A percentile compares a stretch with the other conserved stretches of the same genome.
Evolutionary conservation across 2,888 invertebrate species (phyloP).

Genomic region (Tenodera sinensis): DNA sequence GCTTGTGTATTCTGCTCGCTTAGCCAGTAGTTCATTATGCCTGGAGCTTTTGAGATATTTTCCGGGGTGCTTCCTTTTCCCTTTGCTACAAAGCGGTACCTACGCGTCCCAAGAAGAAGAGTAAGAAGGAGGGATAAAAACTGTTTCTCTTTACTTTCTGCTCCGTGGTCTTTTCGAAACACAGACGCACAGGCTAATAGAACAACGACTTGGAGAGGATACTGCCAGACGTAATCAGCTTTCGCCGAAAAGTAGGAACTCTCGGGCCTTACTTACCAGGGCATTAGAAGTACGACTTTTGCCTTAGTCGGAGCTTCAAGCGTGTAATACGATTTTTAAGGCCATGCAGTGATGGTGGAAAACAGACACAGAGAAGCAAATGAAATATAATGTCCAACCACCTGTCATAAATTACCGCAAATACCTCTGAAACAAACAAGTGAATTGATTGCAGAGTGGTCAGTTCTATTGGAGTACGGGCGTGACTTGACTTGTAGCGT

Average conservation of each 20-base stretch:
- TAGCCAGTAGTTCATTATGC: not conserved
- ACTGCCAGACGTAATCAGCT: not conserved
- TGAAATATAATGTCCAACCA: too few relatives aligned
- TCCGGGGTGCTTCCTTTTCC: not conserved
- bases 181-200: not conserved
- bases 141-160: not conserved
- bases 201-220: not conserved
- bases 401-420: too few relatives aligned
- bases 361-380: too few relatives aligned
- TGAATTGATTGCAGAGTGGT: too few relatives aligned
- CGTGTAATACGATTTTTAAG: too few relatives aligned
- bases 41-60: not conserved
- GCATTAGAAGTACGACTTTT: not conserved
- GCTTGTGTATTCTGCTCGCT: not conserved
- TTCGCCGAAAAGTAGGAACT: not conserved
- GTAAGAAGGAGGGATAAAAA: not conserved
- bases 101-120: not conserved
- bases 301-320: not conserved
- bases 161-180: not conserved
- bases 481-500: too few relatives aligned
- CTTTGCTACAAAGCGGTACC: not conserved
- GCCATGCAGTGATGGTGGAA: too few relatives aligned
- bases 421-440: too few relatives aligned
- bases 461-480: too few relatives aligned
- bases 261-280: not conserved